phyloP scores from a whole-genome alignment of 2,113 vertebrate species.

The Tupaia tana region DNA sequence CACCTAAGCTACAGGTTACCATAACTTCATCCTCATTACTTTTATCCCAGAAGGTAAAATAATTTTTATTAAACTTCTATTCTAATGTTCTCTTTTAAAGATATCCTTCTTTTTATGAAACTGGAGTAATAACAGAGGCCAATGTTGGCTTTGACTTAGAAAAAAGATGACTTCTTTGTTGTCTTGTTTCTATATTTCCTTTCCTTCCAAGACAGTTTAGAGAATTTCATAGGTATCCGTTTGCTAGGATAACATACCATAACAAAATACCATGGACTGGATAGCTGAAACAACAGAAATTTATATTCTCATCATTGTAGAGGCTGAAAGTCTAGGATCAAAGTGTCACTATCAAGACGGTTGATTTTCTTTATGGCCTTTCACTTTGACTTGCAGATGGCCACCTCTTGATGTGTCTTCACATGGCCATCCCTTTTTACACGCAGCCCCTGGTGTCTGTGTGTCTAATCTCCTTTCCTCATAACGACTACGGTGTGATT shows the following conservation, averaged over 20 bases:
- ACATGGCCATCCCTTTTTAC: neutral
- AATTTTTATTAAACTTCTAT: neutral
- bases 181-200: neutral
- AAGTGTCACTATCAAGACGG: neutral
- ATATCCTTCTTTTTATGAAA: neutral
- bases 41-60: neutral
- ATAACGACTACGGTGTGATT: neutral
- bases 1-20: neutral
- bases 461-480: neutral
- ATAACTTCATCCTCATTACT: neutral
- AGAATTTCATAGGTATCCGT: neutral
- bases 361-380: neutral
- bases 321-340: neutral
- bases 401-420: neutral
- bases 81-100: neutral
- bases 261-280: neutral
- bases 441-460: fast-evolving
- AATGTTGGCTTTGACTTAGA: neutral
- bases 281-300: neutral
- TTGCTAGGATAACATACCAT: neutral
- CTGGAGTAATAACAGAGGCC: neutral
- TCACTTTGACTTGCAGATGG: neutral
- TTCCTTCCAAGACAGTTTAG: neutral
- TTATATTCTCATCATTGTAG: neutral
- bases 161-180: neutral